Evolutionary conservation across 1,140 invertebrate species (phyloP), one percentile per base, ranked within the genome.

Genomic region (Vollenhovia emeryi): DNA sequence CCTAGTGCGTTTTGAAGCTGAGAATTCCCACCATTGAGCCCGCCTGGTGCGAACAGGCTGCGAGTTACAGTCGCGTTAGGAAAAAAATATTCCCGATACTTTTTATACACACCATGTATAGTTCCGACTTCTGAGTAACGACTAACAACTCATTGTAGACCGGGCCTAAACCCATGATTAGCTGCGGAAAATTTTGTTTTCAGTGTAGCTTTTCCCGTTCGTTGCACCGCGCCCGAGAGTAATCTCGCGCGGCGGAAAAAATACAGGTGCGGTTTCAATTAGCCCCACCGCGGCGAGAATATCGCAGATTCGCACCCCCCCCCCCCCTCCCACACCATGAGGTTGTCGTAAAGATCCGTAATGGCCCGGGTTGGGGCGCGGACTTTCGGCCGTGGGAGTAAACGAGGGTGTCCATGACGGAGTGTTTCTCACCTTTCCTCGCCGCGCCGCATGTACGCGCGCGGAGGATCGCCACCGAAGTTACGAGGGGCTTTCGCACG

Each of bases 201-300:
- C n/a, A n/a, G n/a, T n/a, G n/a, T n/a, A n/a, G n/a, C n/a, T n/a
- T n/a, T 60, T 30, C 21, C n/a, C 33, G 11, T 66, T 66, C 43
- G 21, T 69, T 43, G 24, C 27, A 57, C 24, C 27, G 36, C 60
- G 33, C 15, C n/a, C 36, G 8, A 59, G 21, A 7, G 11, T 80
- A 36, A 50, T 59, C 45, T 33, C 3, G 21, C 21, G 1, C 2
- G 15, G 59, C 21, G 57, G 21, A 57, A 71, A 87, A 88, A 87
- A 86, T 74, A 73, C 85, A 55, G 52, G n/a, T 74, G 71, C 76
- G 57, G 82, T 88, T 92, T 91, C 89, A 92, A 92, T 91, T 91
- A 90, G 84, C 45, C 24, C 40, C 33, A n/a, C 8, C 64, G 15
- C 76, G 68, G 60, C 69, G 57, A 76, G 59, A 84, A 86, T 86